These are phyloP conservation scores for Arothron firmamentum DNA, from an alignment of 2,113 vertebrate genomes.

Conservation along the genomic window DNA sequence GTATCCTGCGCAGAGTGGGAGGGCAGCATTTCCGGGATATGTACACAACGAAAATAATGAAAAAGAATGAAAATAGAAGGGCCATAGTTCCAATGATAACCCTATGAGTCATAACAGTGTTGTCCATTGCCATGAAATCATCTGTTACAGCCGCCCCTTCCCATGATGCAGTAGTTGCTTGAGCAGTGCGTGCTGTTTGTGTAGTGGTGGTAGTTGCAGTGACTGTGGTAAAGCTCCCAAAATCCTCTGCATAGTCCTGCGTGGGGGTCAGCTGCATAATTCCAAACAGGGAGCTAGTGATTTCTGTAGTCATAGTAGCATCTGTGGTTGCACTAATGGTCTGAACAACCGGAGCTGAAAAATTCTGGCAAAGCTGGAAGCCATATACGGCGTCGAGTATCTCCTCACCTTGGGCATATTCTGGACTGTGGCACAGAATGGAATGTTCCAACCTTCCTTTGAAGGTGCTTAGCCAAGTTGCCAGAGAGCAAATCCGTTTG, in stretches of 20 bases:
- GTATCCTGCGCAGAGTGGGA: conserved; percentile 93
- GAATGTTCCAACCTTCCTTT: conserved; percentile 98
- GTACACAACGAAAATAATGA: conserved; percentile 99
- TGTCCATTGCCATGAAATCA: conserved; percentile 86
- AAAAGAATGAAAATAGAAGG: conserved; percentile 98
- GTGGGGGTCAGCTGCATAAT: conserved; percentile 91
- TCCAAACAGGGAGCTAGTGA: conserved; percentile 86
- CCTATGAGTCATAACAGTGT: conserved; percentile 92
- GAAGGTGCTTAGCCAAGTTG: conserved; percentile 92
- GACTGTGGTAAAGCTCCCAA: conserved; percentile 89
- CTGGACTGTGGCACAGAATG: conserved; percentile 92
- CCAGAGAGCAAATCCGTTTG: conserved; percentile 91
- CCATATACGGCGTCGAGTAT: conserved; percentile 96
- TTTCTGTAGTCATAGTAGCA: conserved; percentile 67
- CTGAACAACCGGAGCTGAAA: conserved; percentile 84
- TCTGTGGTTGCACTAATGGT: conserved; percentile 77
- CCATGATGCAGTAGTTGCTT: conserved; percentile 68
- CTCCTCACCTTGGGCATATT: conserved; percentile 98
- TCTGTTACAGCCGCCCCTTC: conserved; percentile 85
- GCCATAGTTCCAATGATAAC: conserved; percentile 99
- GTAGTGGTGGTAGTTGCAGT: conserved; percentile 69
- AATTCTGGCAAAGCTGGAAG: conserved; percentile 98
- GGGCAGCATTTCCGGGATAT: conserved; percentile 99
- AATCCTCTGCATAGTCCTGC: conserved; percentile 89
- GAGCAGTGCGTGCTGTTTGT: conserved; percentile 66